Percentiles rank a stretch among this genome's conserved stretches.
Conservation (phyloP, 2,888 invertebrate species). For the Pseudoips prasinana region DNA sequence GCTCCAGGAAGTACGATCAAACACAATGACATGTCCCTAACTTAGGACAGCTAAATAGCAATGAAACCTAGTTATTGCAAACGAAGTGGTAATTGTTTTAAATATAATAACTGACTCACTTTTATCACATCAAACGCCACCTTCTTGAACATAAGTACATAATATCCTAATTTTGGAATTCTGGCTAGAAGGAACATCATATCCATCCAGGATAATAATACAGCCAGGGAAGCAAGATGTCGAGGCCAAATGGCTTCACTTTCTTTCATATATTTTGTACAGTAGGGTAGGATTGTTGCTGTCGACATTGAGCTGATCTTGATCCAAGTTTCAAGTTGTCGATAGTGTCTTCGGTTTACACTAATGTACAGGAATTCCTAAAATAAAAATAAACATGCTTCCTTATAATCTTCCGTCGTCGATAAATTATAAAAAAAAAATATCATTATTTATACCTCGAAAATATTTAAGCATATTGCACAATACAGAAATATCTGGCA, state of each 20-base stretch:
- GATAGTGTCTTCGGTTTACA: constrained; percentile 69
- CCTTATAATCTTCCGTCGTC: no score
- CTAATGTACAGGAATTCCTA: constrained; percentile 80
- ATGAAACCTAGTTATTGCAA: no score
- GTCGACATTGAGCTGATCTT: constrained; percentile 74
- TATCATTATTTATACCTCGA: constrained; percentile 75
- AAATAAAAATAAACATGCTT: no score
- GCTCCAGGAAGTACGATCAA: no score
- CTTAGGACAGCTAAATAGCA: no score
- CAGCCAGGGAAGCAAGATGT: constrained; percentile 75
- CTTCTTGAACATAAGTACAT: constrained; percentile 83
- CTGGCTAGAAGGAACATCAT: constrained; percentile 81
- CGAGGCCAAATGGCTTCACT: constrained; percentile 62
- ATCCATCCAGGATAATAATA: constrained; percentile 80
- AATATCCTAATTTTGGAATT: constrained; percentile 81
- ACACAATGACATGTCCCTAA: no score
- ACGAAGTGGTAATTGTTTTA: no score
- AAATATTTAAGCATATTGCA: constrained; percentile 56
- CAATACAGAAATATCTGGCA: constrained; percentile 66
- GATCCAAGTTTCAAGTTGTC: constrained; percentile 80
- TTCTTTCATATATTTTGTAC: constrained; percentile 45
- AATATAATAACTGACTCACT: no score
- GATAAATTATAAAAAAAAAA: no score
- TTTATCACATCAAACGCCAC: constrained; percentile 80
- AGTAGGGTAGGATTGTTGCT: constrained; percentile 68